These are phyloP conservation scores for Euphydryas editha DNA, from an alignment of 2,888 invertebrate genomes.

Conservation along the genomic window DNA sequence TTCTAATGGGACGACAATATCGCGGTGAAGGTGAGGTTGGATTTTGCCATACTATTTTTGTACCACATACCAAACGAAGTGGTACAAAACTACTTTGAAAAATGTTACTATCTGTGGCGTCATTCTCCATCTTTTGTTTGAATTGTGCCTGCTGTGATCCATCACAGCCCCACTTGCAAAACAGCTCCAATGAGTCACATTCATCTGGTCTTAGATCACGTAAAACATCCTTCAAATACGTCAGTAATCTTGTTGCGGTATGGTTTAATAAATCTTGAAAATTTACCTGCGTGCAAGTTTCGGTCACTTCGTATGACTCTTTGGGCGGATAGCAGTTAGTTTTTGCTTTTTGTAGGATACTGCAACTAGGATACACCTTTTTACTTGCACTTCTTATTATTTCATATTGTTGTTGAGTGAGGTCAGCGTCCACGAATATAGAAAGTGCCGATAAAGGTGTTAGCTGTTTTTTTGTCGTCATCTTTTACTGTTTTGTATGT, in stretches of 20 bases:
- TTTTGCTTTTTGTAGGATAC: conserved; percentile 27
- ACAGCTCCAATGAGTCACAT: no score
- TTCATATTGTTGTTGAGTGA: not conserved
- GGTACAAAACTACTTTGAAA: conserved; percentile 25
- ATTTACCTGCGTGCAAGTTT: conserved; percentile 21
- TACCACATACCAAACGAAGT: conserved; percentile 21
- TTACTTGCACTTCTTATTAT: conserved; percentile 5
- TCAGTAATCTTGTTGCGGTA: no score
- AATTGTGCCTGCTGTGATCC: conserved; percentile 21
- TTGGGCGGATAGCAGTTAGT: conserved; percentile 28
- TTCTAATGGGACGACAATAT: conserved; percentile 16
- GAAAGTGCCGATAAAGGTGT: not conserved
- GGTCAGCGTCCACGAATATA: conserved; percentile 1
- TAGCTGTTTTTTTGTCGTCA: no score
- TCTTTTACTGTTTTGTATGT: conserved; percentile 1
- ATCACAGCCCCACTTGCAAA: conserved; percentile 27
- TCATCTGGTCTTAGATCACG: no score
- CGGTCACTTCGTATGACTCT: conserved; percentile 26
- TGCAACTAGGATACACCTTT: not conserved
- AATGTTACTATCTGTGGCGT: conserved; percentile 7
- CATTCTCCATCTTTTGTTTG: conserved; percentile 28
- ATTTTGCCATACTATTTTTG: conserved; percentile 24
- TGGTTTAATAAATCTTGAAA: not conserved
- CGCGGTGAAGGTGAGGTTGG: conserved; percentile 1
- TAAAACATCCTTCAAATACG: no score